A percentile compares a stretch with the other conserved stretches of the same genome.
Conservation (phyloP, 2,888 invertebrate species). For the Operophtera brumata region DNA sequence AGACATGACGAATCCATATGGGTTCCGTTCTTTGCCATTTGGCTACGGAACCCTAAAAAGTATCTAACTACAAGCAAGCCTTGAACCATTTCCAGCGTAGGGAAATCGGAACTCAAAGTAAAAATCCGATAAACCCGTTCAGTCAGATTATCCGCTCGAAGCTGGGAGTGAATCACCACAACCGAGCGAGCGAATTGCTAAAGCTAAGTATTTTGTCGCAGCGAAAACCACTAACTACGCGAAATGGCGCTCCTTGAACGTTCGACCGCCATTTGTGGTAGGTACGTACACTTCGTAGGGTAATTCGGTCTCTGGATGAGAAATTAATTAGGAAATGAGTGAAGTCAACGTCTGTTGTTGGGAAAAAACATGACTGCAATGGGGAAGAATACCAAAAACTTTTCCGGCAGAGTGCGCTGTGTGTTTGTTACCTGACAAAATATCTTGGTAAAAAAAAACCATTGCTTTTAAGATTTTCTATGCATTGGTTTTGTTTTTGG, state of each 20-base stretch:
- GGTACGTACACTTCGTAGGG: conserved; percentile 8
- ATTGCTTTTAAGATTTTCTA: no score
- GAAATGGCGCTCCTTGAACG: conserved; percentile 46
- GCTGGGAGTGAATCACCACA: conserved; percentile 24
- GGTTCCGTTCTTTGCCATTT: no score
- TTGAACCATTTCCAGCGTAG: conserved; percentile 10
- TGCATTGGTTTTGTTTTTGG: no score
- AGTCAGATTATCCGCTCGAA: conserved; percentile 24
- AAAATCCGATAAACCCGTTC: conserved; percentile 27
- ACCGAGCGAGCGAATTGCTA: conserved; percentile 27
- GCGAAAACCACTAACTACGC: conserved; percentile 54
- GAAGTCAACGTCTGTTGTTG: background rate
- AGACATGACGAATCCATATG: no score
- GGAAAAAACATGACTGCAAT: background rate
- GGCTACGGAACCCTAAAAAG: no score
- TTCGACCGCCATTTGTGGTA: conserved; percentile 43
- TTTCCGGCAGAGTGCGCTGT: no score
- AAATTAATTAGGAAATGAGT: conserved; percentile 6
- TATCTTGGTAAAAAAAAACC: no score
- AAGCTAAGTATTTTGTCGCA: conserved; percentile 46
- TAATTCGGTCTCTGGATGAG: conserved; percentile 11
- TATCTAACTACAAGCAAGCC: background rate
- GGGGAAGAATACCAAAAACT: no score
- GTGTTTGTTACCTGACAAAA: no score
- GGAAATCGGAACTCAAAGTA: conserved; percentile 14